These are phyloP conservation scores for Sphaerodactylus townsendi DNA, from an alignment of 2,113 vertebrate genomes.

Conservation along the genomic window DNA sequence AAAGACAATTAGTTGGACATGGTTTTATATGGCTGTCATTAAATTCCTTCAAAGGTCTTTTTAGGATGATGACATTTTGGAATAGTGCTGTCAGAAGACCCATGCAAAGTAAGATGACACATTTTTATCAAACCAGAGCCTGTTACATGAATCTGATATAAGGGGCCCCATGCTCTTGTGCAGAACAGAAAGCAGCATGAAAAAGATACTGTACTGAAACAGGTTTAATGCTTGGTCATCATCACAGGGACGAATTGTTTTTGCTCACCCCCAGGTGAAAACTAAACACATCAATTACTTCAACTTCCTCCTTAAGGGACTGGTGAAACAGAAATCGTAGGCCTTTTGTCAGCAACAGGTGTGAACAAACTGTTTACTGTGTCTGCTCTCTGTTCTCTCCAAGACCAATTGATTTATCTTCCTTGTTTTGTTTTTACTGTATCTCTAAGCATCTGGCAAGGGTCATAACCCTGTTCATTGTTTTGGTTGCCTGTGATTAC, in stretches of 20 bases:
- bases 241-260: neutral
- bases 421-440: neutral
- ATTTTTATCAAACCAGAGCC: neutral
- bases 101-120: neutral
- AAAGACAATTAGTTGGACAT: neutral
- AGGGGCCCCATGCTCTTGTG: neutral
- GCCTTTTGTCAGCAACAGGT: constrained; percentile 2
- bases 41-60: neutral
- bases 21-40: neutral
- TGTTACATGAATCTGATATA: neutral
- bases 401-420: neutral
- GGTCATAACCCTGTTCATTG: neutral
- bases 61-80: neutral
- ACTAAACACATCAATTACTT: neutral
- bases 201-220: neutral
- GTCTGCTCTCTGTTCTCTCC: neutral
- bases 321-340: neutral
- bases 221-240: neutral
- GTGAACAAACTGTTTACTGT: neutral
- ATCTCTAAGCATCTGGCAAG: constrained; percentile 7
- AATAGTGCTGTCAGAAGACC: neutral
- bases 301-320: neutral
- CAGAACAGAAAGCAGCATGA: neutral
- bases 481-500: neutral
- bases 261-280: neutral